These are phyloP conservation scores for Spicauda simplicius DNA, from an alignment of 2,888 invertebrate species.

Conservation along the genomic window DNA sequence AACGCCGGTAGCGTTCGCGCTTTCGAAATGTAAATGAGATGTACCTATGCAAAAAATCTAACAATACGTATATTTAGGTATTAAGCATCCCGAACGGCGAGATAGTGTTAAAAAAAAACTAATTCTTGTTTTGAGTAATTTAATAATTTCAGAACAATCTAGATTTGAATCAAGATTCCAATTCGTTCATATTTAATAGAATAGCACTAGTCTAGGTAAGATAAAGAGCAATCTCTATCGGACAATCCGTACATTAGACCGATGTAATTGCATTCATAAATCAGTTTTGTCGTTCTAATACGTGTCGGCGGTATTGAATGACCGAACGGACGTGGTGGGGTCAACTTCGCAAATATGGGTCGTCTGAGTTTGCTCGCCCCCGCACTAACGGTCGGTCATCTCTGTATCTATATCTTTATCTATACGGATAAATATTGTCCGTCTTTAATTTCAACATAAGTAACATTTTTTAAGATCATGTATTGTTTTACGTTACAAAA, in stretches of 20 bases:
- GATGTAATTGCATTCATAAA: constrained; percentile 23
- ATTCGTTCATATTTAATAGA: too few relatives aligned
- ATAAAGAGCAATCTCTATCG: too few relatives aligned
- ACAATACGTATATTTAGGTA: too few relatives aligned
- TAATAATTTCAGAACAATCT: too few relatives aligned
- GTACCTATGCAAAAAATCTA: too few relatives aligned
- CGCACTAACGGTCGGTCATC: constrained; percentile 52
- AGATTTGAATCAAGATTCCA: too few relatives aligned
- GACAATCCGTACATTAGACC: neutral
- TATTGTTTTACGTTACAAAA: neutral
- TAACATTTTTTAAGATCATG: neutral
- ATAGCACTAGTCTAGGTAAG: too few relatives aligned
- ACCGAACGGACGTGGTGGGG: constrained; percentile 33
- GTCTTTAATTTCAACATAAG: neutral
- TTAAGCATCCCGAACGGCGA: too few relatives aligned
- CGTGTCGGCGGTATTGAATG: constrained; percentile 30
- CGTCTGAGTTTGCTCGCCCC: constrained; percentile 55
- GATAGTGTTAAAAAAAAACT: too few relatives aligned
- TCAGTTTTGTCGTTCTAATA: constrained; percentile 26
- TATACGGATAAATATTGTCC: neutral
- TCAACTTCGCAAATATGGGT: constrained; percentile 48
- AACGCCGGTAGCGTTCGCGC: too few relatives aligned
- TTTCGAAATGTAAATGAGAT: too few relatives aligned
- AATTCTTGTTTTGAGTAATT: too few relatives aligned
- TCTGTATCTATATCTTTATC: constrained; percentile 12